phyloP scores from a whole-genome alignment of 2,797 vertebrate genomes.

The Phoxinus dragarum region DNA sequence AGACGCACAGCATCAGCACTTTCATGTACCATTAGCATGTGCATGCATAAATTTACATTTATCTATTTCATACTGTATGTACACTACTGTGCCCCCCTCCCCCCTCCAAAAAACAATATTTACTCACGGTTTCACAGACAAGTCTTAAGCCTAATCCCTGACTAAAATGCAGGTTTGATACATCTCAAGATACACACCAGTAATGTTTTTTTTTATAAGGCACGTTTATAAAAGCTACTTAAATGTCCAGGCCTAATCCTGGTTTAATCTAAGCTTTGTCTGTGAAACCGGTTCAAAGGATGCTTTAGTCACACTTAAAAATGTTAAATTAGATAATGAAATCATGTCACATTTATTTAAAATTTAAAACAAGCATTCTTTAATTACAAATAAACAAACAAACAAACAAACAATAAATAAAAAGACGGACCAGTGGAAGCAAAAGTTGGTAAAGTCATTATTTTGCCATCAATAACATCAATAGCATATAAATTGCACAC shows the following conservation, averaged over 20 bases:
- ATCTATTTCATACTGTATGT: background rate
- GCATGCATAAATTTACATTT: background rate
- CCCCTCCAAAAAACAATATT: background rate
- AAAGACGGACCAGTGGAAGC: background rate
- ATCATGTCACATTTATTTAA: background rate
- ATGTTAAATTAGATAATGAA: background rate
- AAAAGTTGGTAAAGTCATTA: background rate
- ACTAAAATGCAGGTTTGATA: no score
- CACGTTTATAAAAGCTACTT: no score
- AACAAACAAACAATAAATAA: background rate
- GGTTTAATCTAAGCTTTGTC: no score
- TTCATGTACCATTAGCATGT: constrained; percentile 6
- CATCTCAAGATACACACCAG: no score
- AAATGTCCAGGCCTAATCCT: no score
- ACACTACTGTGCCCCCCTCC: no score
- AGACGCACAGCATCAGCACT: background rate
- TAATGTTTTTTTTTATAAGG: no score
- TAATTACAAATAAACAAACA: background rate
- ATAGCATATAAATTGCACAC: background rate
- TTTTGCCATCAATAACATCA: background rate
- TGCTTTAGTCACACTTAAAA: background rate
- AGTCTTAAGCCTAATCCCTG: no score
- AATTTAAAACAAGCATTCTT: background rate
- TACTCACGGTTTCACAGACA: no score
- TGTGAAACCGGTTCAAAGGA: no score